Evolutionary conservation across 92 coral and sea anemone genomes (phyloP), one percentile per base, ranked within the genome.

Genomic region (Siderastrea siderea): DNA sequence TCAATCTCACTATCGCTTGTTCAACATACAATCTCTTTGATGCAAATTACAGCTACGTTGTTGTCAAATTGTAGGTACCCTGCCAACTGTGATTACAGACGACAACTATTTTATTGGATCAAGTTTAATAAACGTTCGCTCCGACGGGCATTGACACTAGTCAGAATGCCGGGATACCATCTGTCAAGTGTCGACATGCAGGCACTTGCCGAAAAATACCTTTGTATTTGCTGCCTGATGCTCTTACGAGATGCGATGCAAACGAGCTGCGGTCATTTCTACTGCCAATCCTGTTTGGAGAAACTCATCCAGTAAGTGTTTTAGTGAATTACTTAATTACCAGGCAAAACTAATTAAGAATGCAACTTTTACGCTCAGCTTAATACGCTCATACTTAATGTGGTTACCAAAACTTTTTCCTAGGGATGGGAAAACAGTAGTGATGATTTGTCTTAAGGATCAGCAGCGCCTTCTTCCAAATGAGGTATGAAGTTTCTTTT

Each of bases 211-310:
- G 45, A 51, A 5, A 90, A 84, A 62, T 90, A 90, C 80, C 47
- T 78, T 19, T 90, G 93, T 69, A 74, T 66, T 46, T 90, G 57
- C 53, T 90, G 93, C 61, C 54, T 48, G 0, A n/a, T 78, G 46
- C 82, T 90, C 19, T 78, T 84, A 69, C 71, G 83, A 74, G 86
- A 84, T 79, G 93, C 93, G 1, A 63, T 80, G 65, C 93, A 90
- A 73, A 90, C 93, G 2, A 65, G 67, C 11, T 90, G 89, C 73
- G 93, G 93, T 13, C 93, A 90, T 50, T 90, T 90, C 64, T 90
- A 90, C 57, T 90, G 90, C 71, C 81, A 79, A 58, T 80, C 82
- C 7, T 90, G 93, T 14, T 14, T 86, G 47, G 90, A 4, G 11
- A 79, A 53, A 6, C 89, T 84, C 11, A 11, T 49, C 47, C 14